These are phyloP conservation scores for Apis mellifera DNA, from an alignment of 1,140 invertebrate genomes.

Conservation along the genomic window Amel_HAv3.1 CM009939.2:11606501-11607000, in stretches of 20 bases:
- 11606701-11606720: conserved; percentile 83
- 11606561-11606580: conserved; percentile 62
- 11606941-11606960: background rate
- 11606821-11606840: conserved; percentile 86
- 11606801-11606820: conserved; percentile 88
- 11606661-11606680: conserved; percentile 85
- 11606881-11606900: no score
- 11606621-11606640: conserved; percentile 80
- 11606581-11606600: conserved; percentile 81
- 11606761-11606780: conserved; percentile 82
- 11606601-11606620: conserved; percentile 81
- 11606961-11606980: background rate
- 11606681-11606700: conserved; percentile 78
- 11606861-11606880: conserved; percentile 80
- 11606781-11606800: conserved; percentile 83
- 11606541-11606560: conserved; percentile 24
- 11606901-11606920: no score
- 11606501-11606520: no score
- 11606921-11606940: background rate
- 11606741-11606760: conserved; percentile 86
- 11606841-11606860: conserved; percentile 86
- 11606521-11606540: background rate
- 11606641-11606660: conserved; percentile 87
- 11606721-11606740: conserved; percentile 85
- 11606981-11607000: conserved; percentile 24